A percentile compares a stretch with the other conserved stretches of the same genome.
Evolutionary conservation across 2,113 vertebrate genomes (phyloP).

Genomic region (Callospermophilus lateralis): DNA sequence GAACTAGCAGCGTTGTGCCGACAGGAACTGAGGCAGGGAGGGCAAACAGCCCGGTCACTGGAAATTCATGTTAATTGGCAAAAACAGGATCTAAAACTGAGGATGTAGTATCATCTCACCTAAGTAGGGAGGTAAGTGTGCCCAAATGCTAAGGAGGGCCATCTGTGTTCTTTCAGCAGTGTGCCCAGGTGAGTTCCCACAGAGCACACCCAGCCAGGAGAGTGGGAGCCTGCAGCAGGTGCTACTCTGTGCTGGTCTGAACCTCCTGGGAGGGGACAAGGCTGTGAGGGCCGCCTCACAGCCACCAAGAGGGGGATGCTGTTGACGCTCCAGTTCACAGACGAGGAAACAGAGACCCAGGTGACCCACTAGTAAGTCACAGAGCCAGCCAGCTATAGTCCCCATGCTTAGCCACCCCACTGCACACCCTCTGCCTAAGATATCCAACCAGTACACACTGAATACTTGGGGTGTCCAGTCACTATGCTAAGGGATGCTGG

Average conservation of each 20-base stretch:
- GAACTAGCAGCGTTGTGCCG: not conserved
- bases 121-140: fast-evolving
- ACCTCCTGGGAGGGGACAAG: not conserved
- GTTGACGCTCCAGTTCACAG: not conserved
- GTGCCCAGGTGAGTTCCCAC: not conserved
- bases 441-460: fast-evolving
- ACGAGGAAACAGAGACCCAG: not conserved
- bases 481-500: not conserved
- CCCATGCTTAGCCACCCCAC: not conserved
- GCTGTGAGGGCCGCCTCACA: not conserved
- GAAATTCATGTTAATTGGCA: not conserved
- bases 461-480: not conserved
- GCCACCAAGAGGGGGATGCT: fast-evolving
- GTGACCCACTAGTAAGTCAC: not conserved
- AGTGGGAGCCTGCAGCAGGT: not conserved
- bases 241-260: not conserved
- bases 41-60: not conserved
- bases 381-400: not conserved
- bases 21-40: not conserved
- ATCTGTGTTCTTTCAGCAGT: fast-evolving
- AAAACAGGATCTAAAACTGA: not conserved
- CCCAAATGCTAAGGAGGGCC: fast-evolving
- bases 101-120: not conserved
- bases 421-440: not conserved
- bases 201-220: not conserved